Evolutionary conservation across 2,113 vertebrate species (phyloP), one percentile per base, ranked within the genome.

Genomic region (Sinocyclocheilus rhinocerous): DNA sequence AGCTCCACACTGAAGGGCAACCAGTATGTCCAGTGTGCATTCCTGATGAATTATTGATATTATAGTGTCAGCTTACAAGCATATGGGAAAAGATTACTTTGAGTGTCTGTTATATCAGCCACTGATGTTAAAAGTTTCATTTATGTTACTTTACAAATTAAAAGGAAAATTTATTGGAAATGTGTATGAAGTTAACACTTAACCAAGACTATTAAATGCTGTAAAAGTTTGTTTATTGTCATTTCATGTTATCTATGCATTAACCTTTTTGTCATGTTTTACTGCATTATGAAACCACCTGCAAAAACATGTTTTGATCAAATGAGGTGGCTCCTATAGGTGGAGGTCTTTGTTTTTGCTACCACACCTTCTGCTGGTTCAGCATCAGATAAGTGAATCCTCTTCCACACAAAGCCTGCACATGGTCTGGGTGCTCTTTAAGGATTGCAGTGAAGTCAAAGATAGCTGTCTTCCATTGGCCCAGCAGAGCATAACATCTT

Each of bases 381-480:
- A 99, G 94, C 84, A 94, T 93, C 3, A 97, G 93, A 89, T 96
- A 91, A 9, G 96, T 92, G 52, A 99, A 94, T 0, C 96, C 97
- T 89, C 97, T 93, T 6, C 97, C 97, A 3, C 97, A 97, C 84
- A 98, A 95, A 0, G 97, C 97, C 55, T 91, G 93, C 20, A 95
- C 93, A 0, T 97, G 95, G 50, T 90, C 84, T 0, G 96, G 96
- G 12, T 96, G 89, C 8, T 95, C 93, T 90, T 95, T 97, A 4
- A 99, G 93, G 84, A 96, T 90, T 1, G 95, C 89, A 72, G 94
- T 96, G 88, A 97, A 97, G 87, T 99, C 97, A 89, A 97, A 98
- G 91, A 98, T 95, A 0, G 98, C 97, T 0, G 97, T 99, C 94
- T 97, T 99, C 91, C 94, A 94, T 92, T 97, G 97, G 36, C 97